Conservation (phyloP, 2,113 vertebrate genomes). For the Myotis lucifugus region DNA sequence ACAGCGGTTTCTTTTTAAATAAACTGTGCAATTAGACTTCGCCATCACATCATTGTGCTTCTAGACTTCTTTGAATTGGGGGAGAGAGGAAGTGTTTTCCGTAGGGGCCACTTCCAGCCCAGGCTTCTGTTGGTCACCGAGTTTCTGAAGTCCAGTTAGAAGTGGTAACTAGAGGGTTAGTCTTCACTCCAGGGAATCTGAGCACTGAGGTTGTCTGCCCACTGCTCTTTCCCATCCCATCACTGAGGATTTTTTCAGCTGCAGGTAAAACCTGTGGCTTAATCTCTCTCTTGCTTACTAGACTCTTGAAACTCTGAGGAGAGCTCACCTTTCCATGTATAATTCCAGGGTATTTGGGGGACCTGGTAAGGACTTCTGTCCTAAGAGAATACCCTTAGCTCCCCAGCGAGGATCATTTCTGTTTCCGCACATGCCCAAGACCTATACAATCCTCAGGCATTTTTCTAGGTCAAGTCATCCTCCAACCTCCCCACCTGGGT, state of each 20-base stretch:
- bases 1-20: conserved; percentile 78
- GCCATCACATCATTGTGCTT: not conserved
- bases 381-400: not conserved
- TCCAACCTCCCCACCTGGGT: not conserved
- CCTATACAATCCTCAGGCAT: not conserved
- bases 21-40: conserved; percentile 77
- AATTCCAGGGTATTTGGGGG: not conserved
- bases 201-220: too few relatives aligned
- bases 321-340: too few relatives aligned
- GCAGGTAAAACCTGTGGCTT: not conserved
- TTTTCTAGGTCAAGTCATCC: not conserved
- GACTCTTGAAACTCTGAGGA: not conserved
- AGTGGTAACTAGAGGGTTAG: not conserved
- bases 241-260: not conserved
- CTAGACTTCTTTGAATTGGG: not conserved
- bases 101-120: not conserved
- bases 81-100: not conserved
- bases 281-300: not conserved
- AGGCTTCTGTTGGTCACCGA: not conserved
- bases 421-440: not conserved
- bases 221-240: not conserved
- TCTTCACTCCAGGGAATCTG: not conserved
- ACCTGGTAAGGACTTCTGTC: not conserved
- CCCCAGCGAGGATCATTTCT: not conserved
- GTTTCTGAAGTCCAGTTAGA: not conserved